Evolutionary conservation across 1,140 invertebrate genomes (phyloP).

Genomic region (Goniozus legneri): DNA sequence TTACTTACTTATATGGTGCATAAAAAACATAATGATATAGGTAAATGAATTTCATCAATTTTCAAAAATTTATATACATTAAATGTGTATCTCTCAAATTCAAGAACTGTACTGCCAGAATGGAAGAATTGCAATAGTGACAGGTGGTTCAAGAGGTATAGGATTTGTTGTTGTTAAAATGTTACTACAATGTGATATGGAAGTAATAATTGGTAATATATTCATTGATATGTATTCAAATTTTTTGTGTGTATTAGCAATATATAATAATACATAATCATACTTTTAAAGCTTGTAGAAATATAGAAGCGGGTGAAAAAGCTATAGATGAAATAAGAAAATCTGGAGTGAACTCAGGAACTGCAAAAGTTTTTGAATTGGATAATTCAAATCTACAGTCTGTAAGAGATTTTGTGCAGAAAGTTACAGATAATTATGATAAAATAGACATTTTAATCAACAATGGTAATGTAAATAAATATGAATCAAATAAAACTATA

Average conservation of each 20-base stretch:
- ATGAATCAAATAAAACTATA: constrained; percentile 3
- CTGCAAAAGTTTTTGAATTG: constrained; percentile 55
- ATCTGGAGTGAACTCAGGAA: constrained; percentile 52
- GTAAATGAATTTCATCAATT: not conserved
- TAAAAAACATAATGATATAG: too few species aligned
- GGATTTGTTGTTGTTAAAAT: constrained; percentile 77
- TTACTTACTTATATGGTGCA: too few species aligned
- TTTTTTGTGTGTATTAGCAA: not conserved
- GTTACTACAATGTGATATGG: constrained; percentile 75
- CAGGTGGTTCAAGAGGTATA: constrained; percentile 84
- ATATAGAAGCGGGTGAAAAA: constrained; percentile 58
- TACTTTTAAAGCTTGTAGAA: constrained; percentile 63
- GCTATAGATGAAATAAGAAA: constrained; percentile 55
- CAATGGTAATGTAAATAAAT: constrained; percentile 63
- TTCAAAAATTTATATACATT: too few species aligned
- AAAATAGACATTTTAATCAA: constrained; percentile 76
- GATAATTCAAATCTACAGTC: constrained; percentile 69
- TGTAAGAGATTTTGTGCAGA: constrained; percentile 69
- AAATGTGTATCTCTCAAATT: too few species aligned
- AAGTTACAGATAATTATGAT: constrained; percentile 61
- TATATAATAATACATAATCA: not conserved
- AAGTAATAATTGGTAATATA: constrained; percentile 77
- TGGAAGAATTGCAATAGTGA: constrained; percentile 77
- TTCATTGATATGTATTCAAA: constrained; percentile 10
- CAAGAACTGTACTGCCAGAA: too few species aligned